A percentile compares a stretch with the other conserved stretches of the same genome.
Conservation (phyloP, 2,113 vertebrate species). For the Cebidichthys violaceus region DNA sequence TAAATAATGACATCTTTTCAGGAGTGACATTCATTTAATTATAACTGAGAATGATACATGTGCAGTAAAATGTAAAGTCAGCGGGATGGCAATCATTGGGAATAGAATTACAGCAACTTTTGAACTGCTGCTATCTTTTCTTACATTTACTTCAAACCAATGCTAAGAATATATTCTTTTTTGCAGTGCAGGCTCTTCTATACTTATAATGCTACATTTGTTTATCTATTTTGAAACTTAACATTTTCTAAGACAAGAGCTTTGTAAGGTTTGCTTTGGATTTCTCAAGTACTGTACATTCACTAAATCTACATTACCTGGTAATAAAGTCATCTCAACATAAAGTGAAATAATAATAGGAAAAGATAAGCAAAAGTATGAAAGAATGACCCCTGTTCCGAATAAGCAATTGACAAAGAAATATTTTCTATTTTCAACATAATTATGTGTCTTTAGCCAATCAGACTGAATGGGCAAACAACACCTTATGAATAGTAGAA, state of each 20-base stretch:
- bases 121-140: not conserved
- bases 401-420: not conserved
- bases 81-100: not conserved
- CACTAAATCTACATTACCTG: not conserved
- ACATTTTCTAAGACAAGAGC: no score
- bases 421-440: not conserved
- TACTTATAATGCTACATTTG: no score
- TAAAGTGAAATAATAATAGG: not conserved
- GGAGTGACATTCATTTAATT: not conserved
- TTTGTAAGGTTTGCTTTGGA: no score
- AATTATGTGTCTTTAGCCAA: not conserved
- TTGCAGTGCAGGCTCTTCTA: no score
- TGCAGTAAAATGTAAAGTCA: not conserved
- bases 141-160: no score
- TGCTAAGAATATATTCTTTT: no score
- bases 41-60: no score
- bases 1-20: not conserved
- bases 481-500: not conserved
- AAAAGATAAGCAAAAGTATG: not conserved
- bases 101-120: not conserved
- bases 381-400: not conserved
- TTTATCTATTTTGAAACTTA: no score
- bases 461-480: not conserved
- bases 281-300: not conserved
- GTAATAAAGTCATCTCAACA: no score